Base-by-base conservation (phyloP, 2,888 invertebrate species). In the Standfussiana lucernea region DNA sequence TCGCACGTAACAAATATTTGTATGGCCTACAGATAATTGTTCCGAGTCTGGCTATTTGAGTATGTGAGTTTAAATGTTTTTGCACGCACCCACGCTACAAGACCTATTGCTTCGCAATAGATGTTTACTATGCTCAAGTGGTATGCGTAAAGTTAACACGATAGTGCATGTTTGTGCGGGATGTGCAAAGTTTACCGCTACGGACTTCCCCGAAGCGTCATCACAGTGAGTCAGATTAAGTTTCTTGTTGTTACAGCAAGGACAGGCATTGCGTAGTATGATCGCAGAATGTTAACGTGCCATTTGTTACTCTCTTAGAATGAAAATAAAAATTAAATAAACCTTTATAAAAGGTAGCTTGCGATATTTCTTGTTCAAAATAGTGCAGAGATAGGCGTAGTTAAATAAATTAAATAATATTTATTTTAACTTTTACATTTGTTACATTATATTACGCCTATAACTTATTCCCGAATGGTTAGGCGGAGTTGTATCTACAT, bases 131-230 rank as follows among this genome's bases (percentile, higher is more conserved):
- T 56, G 21, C 18, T 47, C 50, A 69, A 53, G 40, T 47, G 2
- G 3, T n/a, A n/a, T 61, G 24, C 32, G 13, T 2, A 21, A 72
- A 47, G 61, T 75, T 13, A 73, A 61, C 13, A 75, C 2, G 24
- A 24, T n/a, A 40, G 47, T 40, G 37, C 24, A 40, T 40, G 28
- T 61, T 59, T 61, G 32, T n/a, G 32, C 28, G 35, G 7, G 24
- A 75, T 24, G 73, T 61, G 32, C 32, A 32, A 59, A 37, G 15
- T 28, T 37, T 73, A n/a, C 13, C 13, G 5, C 8, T 75, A 18
- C 28, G 37, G 74, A 75, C 47, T 73, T 73, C 74, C 47, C 74
- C 61, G 40, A 1, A 28, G 37, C n/a, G 18, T 40, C 11, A 32
- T n/a, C n/a, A 73, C 32, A 28, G 24, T 71, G 45, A 71, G 1